Evolutionary conservation across 2,888 invertebrate genomes (phyloP).

Genomic region (Nineta flava): DNA sequence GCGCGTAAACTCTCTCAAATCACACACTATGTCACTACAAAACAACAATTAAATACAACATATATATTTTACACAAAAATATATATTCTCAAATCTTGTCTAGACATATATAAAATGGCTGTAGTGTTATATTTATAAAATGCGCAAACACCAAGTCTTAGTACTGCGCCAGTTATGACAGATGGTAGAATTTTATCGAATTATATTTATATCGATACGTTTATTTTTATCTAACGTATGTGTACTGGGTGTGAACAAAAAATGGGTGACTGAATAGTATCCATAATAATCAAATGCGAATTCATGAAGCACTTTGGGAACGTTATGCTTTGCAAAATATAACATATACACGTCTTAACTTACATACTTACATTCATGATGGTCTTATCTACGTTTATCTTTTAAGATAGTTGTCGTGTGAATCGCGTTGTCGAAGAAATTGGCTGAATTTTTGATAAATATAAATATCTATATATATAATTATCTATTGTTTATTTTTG

Average conservation of each 20-base stretch:
- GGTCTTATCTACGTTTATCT: too few species aligned
- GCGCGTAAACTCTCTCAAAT: constrained; percentile 5
- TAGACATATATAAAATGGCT: constrained; percentile 9
- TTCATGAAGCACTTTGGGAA: too few species aligned
- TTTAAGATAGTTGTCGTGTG: too few species aligned
- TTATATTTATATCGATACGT: background rate
- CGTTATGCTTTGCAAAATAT: background rate
- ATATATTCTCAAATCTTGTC: constrained; percentile 1
- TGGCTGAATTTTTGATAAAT: too few species aligned
- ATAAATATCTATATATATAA: too few species aligned
- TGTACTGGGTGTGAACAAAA: background rate
- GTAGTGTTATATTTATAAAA: constrained; percentile 7
- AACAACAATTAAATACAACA: constrained; percentile 8
- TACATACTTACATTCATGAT: too few species aligned
- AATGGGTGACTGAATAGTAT: too few species aligned
- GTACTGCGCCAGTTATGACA: background rate
- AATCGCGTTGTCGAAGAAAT: too few species aligned
- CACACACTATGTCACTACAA: constrained; percentile 7
- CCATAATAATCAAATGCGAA: too few species aligned
- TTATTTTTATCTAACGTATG: background rate
- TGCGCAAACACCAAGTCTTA: background rate
- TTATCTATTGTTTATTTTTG: too few species aligned
- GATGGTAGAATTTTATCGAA: background rate
- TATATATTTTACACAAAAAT: constrained; percentile 7
- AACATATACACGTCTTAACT: background rate